A percentile compares a stretch with the other conserved stretches of the same genome.
Conservation (phyloP, 2,888 invertebrate species). For the Coleophora deauratella region DNA sequence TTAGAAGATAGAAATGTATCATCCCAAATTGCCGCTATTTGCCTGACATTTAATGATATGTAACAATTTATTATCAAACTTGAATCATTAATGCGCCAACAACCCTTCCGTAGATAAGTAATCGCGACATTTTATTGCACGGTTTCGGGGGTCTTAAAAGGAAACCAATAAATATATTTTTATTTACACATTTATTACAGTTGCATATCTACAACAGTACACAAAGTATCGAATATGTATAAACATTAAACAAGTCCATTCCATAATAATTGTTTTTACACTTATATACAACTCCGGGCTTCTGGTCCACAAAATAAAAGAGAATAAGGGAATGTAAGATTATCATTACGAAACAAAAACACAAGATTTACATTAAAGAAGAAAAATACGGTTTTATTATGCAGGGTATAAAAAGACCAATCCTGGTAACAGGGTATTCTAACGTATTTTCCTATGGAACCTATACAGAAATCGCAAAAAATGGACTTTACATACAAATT, state of each 20-base stretch:
- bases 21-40: no score
- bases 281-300: conserved; percentile 42
- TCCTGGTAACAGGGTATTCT: no score
- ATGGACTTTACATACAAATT: no score
- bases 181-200: conserved; percentile 68
- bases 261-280: conserved; percentile 48
- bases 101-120: not conserved
- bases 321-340: conserved; percentile 54
- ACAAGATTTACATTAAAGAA: no score
- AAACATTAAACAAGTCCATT: conserved; percentile 35
- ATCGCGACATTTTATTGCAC: no score
- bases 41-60: not conserved
- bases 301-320: conserved; percentile 37
- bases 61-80: conserved; percentile 7
- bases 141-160: no score
- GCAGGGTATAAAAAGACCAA: no score
- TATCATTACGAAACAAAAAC: not conserved
- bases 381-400: no score
- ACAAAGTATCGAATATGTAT: no score
- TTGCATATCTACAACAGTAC: conserved; percentile 55
- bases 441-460: no score
- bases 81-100: conserved; percentile 6
- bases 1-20: no score
- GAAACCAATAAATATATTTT: conserved; percentile 11
- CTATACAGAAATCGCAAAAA: no score